Evolutionary conservation across 2,797 vertebrate genomes (phyloP).

Genomic region (Poeciliopsis presidionis): DNA sequence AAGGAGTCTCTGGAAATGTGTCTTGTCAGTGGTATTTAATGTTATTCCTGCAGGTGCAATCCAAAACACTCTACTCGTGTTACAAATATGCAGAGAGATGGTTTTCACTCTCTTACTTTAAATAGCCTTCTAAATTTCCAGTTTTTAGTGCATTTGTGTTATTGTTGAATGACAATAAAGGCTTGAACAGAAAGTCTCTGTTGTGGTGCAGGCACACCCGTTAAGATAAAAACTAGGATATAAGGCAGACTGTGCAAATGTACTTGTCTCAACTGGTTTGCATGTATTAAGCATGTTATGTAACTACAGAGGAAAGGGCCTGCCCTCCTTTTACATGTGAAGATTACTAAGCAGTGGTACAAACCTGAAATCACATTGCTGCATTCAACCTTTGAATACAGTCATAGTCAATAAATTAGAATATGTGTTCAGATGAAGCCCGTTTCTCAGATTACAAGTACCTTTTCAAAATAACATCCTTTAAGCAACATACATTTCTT

Average conservation of each 20-base stretch:
- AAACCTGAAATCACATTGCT: neutral
- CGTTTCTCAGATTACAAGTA: too few species aligned
- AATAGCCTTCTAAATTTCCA: neutral
- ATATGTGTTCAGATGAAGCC: too few species aligned
- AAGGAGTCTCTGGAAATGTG: neutral
- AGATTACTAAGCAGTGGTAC: neutral
- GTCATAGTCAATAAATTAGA: too few species aligned
- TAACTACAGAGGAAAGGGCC: slow-evolving; percentile 9
- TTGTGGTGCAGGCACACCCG: neutral
- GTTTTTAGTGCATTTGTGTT: neutral
- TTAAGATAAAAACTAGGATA: neutral
- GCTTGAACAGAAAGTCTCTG: neutral
- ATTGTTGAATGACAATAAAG: neutral
- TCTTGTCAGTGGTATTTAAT: neutral
- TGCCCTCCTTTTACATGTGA: neutral
- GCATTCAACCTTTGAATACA: neutral
- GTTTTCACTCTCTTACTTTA: neutral
- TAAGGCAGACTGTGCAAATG: slow-evolving; percentile 4
- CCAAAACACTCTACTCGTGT: neutral
- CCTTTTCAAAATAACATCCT: too few species aligned
- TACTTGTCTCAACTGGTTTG: neutral
- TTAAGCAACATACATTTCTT: neutral
- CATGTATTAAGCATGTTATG: slow-evolving; percentile 7
- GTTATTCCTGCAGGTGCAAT: neutral
- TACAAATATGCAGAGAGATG: neutral